A percentile compares a stretch with the other conserved stretches of the same genome.
phyloP scores from a whole-genome alignment of 2,888 invertebrate species.

The Caenorhabditis sp. region DNA sequence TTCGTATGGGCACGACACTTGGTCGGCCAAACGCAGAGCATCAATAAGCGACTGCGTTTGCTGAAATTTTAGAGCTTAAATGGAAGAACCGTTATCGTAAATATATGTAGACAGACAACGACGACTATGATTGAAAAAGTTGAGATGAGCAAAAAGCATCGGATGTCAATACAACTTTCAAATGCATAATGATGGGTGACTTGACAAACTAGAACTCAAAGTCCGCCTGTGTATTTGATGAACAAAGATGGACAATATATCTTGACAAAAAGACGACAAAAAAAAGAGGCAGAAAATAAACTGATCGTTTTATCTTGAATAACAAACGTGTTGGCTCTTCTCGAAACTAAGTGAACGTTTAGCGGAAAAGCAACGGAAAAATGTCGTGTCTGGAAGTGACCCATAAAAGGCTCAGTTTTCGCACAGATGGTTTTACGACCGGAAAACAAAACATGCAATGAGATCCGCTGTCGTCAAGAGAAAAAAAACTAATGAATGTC shows the following conservation, averaged over 20 bases:
- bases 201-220: constrained; percentile 19
- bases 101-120: too few species aligned
- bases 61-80: constrained; percentile 28
- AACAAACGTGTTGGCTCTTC: neutral
- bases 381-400: constrained; percentile 40
- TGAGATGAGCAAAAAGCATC: constrained; percentile 18
- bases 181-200: constrained; percentile 56
- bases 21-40: constrained; percentile 66
- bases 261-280: constrained; percentile 5
- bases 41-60: constrained; percentile 67
- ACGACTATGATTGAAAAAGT: neutral
- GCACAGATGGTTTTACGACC: constrained; percentile 50
- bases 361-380: constrained; percentile 25
- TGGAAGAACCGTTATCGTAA: too few species aligned
- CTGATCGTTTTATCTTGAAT: constrained; percentile 20
- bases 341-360: constrained; percentile 5
- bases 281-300: constrained; percentile 5
- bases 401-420: constrained; percentile 47
- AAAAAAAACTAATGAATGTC: constrained; percentile 30
- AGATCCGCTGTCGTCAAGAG: constrained; percentile 8
- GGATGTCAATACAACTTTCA: constrained; percentile 48
- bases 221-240: constrained; percentile 27
- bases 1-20: constrained; percentile 69
- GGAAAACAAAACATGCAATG: constrained; percentile 36
- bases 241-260: constrained; percentile 30